Conservation (phyloP, 2,888 invertebrate species). For the Aphrophora alni region DNA sequence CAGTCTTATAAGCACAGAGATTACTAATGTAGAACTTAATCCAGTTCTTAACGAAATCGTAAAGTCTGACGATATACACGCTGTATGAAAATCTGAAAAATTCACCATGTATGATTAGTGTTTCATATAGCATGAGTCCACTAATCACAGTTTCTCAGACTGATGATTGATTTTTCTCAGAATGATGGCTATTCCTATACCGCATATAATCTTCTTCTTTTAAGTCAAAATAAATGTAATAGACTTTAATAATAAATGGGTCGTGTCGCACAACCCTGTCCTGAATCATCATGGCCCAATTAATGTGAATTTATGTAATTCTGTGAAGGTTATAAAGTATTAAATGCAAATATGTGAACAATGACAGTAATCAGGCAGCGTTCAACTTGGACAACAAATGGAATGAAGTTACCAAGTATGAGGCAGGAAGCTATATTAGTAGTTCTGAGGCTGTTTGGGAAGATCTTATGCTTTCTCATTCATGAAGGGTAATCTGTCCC, state of each 20-base stretch:
- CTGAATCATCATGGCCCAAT: conserved; percentile 41
- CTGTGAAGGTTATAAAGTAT: conserved; percentile 49
- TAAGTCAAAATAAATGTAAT: no score
- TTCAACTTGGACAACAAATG: conserved; percentile 25
- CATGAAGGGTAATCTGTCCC: background rate
- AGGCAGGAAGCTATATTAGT: conserved; percentile 44
- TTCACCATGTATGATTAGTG: no score
- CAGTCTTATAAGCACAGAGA: no score
- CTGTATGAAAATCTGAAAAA: no score
- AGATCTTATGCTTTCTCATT: conserved; percentile 24
- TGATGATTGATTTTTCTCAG: no score
- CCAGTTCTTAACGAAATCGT: no score
- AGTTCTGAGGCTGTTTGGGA: conserved; percentile 44
- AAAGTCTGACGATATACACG: no score
- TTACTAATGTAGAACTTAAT: no score
- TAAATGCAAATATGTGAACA: conserved; percentile 47
- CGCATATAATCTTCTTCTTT: no score
- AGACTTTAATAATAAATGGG: conserved; percentile 47
- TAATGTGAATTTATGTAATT: conserved; percentile 48
- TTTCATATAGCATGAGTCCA: no score
- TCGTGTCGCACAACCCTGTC: conserved; percentile 40
- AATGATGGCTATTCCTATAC: no score
- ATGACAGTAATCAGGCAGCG: conserved; percentile 43
- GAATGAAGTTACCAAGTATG: conserved; percentile 46
- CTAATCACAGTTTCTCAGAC: no score